Percentiles rank a stretch among this genome's conserved stretches.
Evolutionary conservation across 1,140 invertebrate genomes (phyloP).

Genomic region (Eumaeus atala): DNA sequence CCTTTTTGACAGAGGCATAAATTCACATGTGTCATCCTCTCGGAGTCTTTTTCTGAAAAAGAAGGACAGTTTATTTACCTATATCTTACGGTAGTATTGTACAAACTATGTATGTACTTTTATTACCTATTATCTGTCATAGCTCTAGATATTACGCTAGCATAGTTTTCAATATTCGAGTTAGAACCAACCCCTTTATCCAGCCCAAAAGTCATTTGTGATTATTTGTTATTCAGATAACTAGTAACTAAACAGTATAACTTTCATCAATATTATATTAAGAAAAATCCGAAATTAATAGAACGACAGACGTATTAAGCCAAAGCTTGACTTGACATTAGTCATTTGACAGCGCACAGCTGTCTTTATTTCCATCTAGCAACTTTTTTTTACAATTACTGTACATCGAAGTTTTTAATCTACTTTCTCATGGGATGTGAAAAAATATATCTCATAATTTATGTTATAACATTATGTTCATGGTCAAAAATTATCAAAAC

Average conservation of each 20-base stretch:
- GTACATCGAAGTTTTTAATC: no score
- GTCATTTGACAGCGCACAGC: slow-evolving; percentile 20
- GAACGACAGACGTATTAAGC: background rate
- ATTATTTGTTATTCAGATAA: background rate
- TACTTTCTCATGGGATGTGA: no score
- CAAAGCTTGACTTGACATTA: slow-evolving; percentile 11
- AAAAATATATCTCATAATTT: no score
- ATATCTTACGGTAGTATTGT: no score
- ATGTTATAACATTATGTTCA: no score
- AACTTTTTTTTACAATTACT: background rate
- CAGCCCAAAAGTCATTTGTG: slow-evolving; percentile 59
- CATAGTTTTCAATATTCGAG: slow-evolving; percentile 46
- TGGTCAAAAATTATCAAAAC: no score
- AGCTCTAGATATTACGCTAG: slow-evolving; percentile 44
- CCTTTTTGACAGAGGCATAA: slow-evolving; percentile 84
- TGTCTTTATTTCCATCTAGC: slow-evolving; percentile 15
- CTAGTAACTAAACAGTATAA: background rate
- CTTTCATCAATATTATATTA: background rate
- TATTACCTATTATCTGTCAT: slow-evolving; percentile 67
- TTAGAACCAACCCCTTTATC: slow-evolving; percentile 32
- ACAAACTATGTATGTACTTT: background rate
- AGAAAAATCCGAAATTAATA: background rate
- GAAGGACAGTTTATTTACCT: slow-evolving; percentile 2
- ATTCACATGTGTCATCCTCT: slow-evolving; percentile 82
- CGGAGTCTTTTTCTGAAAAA: slow-evolving; percentile 78